Evolutionary conservation across 2,888 invertebrate species (phyloP), one percentile per base, ranked within the genome.

Genomic region (Blera fallax): DNA sequence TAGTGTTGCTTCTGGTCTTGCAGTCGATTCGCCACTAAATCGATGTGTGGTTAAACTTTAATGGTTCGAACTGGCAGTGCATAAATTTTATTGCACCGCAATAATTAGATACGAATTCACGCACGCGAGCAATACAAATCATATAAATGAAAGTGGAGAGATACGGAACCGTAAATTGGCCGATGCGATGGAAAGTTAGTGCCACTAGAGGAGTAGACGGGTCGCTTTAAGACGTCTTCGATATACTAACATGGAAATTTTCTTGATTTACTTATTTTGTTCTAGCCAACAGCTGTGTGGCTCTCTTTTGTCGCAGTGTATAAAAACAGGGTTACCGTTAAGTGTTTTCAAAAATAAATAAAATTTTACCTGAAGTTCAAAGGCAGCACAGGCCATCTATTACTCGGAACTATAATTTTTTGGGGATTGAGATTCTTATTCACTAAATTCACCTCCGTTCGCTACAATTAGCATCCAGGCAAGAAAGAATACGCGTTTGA

Each of bases 121-220:
- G 45, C 79, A 83, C 78, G 72, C 78, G 34, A 78, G 32, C 14
- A 72, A 65, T 34, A 70, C 27, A 43, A 37, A 52, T 37, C 29
- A 34, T 24, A 48, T 32, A 76, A 62, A 81, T 69, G 74, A 80
- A 81, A 81, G 62, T 76, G 27, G 10, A 40, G 3, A 34, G 11
- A 52, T 37, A 52, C 32, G 32, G 21, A 79, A 56, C 34, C 43
- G 37, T 58, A 29, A 32, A n/a, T 37, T 18, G 14, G 11, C 14
- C 72, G 16, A 24, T 72, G 48, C 72, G 16, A 24, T 72, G 48
- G 48, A 60, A 60, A 72, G 60, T 60, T 34, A 45, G 14, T 14
- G n/a, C 21, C 45, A n/a, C n/a, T n/a, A 3, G 6, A 8, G 16
- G 11, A 54, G 6, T n/a, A 34, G 11, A 54, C 34, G 14, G 14